phyloP scores from a whole-genome alignment of 2,888 invertebrate species.

The Rhingia campestris region DNA sequence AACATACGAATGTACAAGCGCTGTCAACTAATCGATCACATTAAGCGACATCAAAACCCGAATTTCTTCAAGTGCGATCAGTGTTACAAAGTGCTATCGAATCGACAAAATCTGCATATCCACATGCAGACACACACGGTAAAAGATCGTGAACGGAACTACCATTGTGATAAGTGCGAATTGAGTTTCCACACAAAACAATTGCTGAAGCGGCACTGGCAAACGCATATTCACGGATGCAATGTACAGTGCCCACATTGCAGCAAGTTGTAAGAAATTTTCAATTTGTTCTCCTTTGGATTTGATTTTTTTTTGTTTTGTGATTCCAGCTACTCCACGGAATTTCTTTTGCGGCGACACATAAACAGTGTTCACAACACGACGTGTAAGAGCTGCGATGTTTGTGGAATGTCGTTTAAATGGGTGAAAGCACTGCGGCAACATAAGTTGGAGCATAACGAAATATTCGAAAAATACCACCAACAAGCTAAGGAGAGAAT shows the following conservation, averaged over 20 bases:
- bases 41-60: conserved; percentile 79
- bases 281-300: background rate
- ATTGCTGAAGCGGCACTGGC: conserved; percentile 78
- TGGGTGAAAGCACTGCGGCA: background rate
- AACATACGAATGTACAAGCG: conserved; percentile 78
- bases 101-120: conserved; percentile 73
- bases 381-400: background rate
- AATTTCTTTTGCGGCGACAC: background rate
- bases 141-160: conserved; percentile 35
- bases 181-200: conserved; percentile 76
- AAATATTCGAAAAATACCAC: background rate
- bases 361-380: background rate
- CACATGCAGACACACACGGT: conserved; percentile 75
- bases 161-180: conserved; percentile 77
- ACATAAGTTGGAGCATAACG: background rate
- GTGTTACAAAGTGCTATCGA: conserved; percentile 75
- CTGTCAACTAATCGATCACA: conserved; percentile 79
- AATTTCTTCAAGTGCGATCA: conserved; percentile 79
- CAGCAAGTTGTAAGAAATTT: conserved; percentile 75
- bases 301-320: background rate
- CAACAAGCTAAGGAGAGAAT: background rate
- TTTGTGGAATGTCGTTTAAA: background rate
- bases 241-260: conserved; percentile 79
- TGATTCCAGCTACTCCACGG: conserved; percentile 37
- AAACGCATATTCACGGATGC: conserved; percentile 78